Base-by-base conservation (phyloP, 2,888 invertebrate species). In the Hemistola chrysoprasaria region DNA sequence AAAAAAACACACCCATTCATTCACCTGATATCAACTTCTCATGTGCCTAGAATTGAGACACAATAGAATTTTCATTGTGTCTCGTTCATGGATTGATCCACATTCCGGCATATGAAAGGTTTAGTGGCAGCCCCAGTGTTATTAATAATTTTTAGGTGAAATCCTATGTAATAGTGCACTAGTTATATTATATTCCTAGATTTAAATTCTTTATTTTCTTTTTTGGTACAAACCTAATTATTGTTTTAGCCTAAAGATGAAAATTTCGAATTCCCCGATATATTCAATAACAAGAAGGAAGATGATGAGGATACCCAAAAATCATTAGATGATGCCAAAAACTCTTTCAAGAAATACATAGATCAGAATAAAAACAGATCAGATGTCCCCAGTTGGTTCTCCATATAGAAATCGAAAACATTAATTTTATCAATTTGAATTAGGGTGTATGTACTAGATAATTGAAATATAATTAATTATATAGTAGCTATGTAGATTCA, bases 311-410 rank as follows among this genome's bases (percentile, higher is more conserved):
- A 93, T n/a, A 76, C 86, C 21, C 70, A 91, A 31, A 92, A 92
- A 58, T 74, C 91, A 1, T 55, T 93, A 33, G 90, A 93, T 11
- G 91, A 93, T 56, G 79, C 92, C 0, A 92, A 94, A 67, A 80
- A 91, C 28, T 86, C 84, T 1, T 92, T 90, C 54, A 87, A 91
- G 62, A 71, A 86, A 7, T 94, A 90, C 60, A 64, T 93, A 39
- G 87, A 92, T 1, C 88, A 90, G 51, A 93, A 93, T 65, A 93
- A 93, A 75, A 80, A 92, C 44, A 88, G 93, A 65, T 91, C 93
- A 27, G 94, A 93, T 61, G 82, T 93, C 26, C 95, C 96, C 3
- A 93, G 93, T 45, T 96, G 96, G 96, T 96, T 92, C 78, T 91
- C 93, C 20, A 89, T 94, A 63, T 95, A 90, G 48, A 24, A 21